These are phyloP conservation scores for Aegotheles bennettii DNA, from an alignment of 2,113 vertebrate genomes.

Conservation along the genomic window DNA sequence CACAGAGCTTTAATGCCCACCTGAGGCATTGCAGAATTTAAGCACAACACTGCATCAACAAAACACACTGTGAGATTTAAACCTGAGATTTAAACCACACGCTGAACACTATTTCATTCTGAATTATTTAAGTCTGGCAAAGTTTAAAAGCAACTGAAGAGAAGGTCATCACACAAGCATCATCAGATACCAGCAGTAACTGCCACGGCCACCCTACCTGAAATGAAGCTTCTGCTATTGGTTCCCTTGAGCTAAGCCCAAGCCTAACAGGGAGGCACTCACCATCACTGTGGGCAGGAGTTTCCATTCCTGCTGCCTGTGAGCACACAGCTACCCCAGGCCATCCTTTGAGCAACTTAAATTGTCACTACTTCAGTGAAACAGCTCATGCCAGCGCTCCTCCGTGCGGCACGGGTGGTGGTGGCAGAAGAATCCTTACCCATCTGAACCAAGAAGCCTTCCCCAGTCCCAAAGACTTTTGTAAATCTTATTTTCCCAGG, in stretches of 20 bases:
- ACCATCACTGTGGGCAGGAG: background rate
- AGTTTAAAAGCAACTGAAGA: background rate
- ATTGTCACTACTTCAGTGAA: background rate
- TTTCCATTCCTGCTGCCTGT: background rate
- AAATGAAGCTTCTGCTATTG: background rate
- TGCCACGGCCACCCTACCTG: accelerated
- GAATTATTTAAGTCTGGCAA: background rate
- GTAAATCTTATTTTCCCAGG: background rate
- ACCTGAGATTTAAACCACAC: background rate
- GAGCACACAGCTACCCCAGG: background rate
- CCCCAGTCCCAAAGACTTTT: background rate
- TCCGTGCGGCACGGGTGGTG: accelerated
- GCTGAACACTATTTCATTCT: background rate
- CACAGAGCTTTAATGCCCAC: background rate
- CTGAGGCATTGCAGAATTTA: accelerated
- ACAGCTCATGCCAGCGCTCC: accelerated
- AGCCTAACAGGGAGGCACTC: background rate
- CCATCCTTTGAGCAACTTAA: background rate
- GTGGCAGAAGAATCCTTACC: background rate
- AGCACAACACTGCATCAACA: background rate
- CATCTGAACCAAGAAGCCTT: background rate
- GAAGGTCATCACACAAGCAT: background rate
- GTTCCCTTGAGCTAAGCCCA: background rate
- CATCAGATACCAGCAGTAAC: background rate
- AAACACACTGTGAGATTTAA: background rate